Evolutionary conservation across 2,888 invertebrate species (phyloP), one percentile per base, ranked within the genome.

Genomic region (Hypolimnas misippus): DNA sequence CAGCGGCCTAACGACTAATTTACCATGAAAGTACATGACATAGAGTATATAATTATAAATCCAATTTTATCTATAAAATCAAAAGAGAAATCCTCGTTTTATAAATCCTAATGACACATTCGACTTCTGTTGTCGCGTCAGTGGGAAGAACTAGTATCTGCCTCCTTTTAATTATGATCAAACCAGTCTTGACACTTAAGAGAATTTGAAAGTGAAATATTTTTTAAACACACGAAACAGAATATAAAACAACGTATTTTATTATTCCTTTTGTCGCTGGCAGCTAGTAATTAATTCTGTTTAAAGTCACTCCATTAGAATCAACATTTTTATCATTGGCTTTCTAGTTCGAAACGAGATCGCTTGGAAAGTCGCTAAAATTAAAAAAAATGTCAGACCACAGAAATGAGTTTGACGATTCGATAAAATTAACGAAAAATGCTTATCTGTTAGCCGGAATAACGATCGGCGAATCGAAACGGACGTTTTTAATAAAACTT

Each of bases 361-460:
- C 19, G 12, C 44, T 5, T 17, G 7, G 42, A 40, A 7, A 10
- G 2, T 17, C 3, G 10, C 17, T 17, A 8, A 6, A 21, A 21
- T 1, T 12, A 17, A 5, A 21, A 46, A 46, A 19, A 44, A 53
- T 35, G 46, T 46, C 51, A 44, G n/a, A 19, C 3, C 6, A 29
- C 10, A 53, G 53, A 35, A 29, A 49, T 10, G 58, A 53, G 42
- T 82, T 83, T 25, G 78, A 80, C 16, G 72, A 74, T 2, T 72
- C 78, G 0, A 62, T 84, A 8, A 72, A 65, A 63, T 12, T 80
- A 12, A 76, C 82, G 8, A 78, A 76, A 56, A 52, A 73, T 7
- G 63, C 75, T 1, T 74, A 86, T 1, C 21, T 78, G 0, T n/a
- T 82, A 7, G 82, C 83, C 0, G 87, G 88, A 0, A 77, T 88